A percentile compares a stretch with the other conserved stretches of the same genome.
phyloP scores from a whole-genome alignment of 2,797 vertebrate species.

The Neoniphon sammara region DNA sequence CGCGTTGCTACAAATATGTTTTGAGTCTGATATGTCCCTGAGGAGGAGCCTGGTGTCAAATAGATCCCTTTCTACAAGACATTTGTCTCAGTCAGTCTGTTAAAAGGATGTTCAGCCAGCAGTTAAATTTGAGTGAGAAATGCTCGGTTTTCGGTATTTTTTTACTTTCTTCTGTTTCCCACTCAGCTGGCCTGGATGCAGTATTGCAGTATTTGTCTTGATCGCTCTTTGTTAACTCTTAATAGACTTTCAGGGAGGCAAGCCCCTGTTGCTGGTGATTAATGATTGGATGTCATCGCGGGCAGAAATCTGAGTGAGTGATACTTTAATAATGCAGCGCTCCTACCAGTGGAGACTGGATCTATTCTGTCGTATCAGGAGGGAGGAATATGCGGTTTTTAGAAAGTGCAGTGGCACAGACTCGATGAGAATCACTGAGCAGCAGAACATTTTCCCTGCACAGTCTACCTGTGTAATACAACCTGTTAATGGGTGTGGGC shows the following conservation, averaged over 20 bases:
- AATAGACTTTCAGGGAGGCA: conserved; percentile 66
- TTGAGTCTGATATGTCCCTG: conserved; percentile 21
- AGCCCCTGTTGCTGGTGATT: conserved; percentile 73
- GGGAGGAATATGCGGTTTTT: conserved; percentile 60
- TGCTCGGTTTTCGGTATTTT: conserved; percentile 43
- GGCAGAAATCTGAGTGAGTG: conserved; percentile 78
- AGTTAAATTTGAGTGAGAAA: conserved; percentile 60
- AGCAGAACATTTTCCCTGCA: conserved; percentile 53
- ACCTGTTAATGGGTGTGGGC: conserved; percentile 48
- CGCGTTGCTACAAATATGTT: conserved; percentile 41
- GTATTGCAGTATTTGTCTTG: conserved; percentile 53
- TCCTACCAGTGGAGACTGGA: conserved; percentile 59
- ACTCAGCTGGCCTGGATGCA: conserved; percentile 50
- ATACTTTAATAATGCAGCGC: conserved; percentile 81
- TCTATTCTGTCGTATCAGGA: conserved; percentile 65
- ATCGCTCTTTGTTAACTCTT: conserved; percentile 74
- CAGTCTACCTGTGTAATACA: conserved; percentile 50
- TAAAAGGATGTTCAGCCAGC: conserved; percentile 17
- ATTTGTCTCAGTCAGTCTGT: conserved; percentile 13
- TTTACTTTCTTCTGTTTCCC: conserved; percentile 62
- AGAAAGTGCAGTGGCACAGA: conserved; percentile 52
- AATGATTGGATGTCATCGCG: conserved; percentile 75
- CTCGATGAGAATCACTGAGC: conserved; percentile 66
- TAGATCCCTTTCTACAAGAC: conserved; percentile 9
- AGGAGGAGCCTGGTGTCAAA: conserved; percentile 12